phyloP scores from a whole-genome alignment of 2,888 invertebrate species.

The Acrobasis repandana region DNA sequence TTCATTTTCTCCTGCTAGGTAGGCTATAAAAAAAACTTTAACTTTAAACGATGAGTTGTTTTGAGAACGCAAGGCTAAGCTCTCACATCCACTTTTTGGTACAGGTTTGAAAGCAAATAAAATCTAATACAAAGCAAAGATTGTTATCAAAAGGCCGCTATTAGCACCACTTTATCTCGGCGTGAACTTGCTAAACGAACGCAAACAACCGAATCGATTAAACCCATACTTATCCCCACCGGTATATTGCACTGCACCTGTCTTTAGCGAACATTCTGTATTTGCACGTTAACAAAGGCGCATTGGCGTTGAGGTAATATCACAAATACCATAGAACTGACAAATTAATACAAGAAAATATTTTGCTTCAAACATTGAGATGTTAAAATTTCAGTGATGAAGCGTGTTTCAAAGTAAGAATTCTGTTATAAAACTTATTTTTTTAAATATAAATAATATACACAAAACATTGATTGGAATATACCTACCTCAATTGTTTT shows the following conservation, averaged over 20 bases:
- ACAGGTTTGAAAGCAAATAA: constrained; percentile 5
- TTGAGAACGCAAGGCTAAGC: no score
- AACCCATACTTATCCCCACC: constrained; percentile 20
- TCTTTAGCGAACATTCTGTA: constrained; percentile 52
- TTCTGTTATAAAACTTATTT: no score
- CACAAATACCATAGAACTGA: background rate
- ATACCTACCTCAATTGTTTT: no score
- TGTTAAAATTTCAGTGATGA: background rate
- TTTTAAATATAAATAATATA: no score
- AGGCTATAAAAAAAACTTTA: background rate
- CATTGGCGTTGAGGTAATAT: constrained; percentile 36
- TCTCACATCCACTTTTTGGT: background rate
- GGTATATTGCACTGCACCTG: constrained; percentile 50
- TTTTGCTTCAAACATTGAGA: background rate
- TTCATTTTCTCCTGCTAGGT: no score
- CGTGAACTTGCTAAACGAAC: constrained; percentile 20
- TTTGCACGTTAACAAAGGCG: constrained; percentile 62
- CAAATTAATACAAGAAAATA: background rate
- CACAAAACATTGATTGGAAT: no score
- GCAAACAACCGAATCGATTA: constrained; percentile 20
- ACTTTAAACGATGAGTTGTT: no score
- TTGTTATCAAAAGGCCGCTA: constrained; percentile 16
- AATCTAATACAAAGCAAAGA: constrained; percentile 5
- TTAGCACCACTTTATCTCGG: constrained; percentile 18
- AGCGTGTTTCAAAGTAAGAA: no score